Percentiles rank a stretch among this genome's conserved stretches.
These are phyloP conservation scores for Erpetoichthys calabaricus DNA, from an alignment of 2,797 vertebrate species.

Conservation along the genomic window DNA sequence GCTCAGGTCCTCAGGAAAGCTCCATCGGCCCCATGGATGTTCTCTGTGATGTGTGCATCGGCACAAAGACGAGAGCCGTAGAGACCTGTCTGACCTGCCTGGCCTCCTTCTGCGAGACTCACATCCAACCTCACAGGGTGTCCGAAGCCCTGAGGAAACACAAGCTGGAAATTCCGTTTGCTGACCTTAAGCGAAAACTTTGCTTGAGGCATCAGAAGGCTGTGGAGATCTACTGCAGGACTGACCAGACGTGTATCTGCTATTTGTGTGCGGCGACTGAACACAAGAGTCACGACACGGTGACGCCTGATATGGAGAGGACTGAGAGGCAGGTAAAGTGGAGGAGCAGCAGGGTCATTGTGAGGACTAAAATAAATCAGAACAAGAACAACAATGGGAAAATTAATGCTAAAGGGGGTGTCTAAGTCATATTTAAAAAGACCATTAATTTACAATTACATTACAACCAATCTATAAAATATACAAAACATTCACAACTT, in stretches of 20 bases:
- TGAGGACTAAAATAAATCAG: too few species aligned
- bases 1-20: not conserved
- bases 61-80: slow-evolving; percentile 57
- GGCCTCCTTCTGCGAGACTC: slow-evolving; percentile 59
- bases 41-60: slow-evolving; percentile 58
- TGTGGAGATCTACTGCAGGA: slow-evolving; percentile 65
- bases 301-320: slow-evolving; percentile 57
- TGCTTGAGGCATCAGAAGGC: slow-evolving; percentile 57
- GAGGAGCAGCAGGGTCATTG: too few species aligned
- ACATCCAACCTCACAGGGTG: slow-evolving; percentile 61
- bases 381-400: too few species aligned
- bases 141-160: slow-evolving; percentile 60
- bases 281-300: slow-evolving; percentile 57
- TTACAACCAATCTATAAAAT: too few species aligned
- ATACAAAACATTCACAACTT: too few species aligned
- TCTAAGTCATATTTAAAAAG: too few species aligned
- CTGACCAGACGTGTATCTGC: slow-evolving; percentile 63
- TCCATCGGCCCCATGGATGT: slow-evolving; percentile 38
- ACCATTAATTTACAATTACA: too few species aligned
- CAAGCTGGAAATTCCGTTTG: slow-evolving; percentile 56
- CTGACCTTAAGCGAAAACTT: slow-evolving; percentile 57
- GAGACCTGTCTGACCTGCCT: slow-evolving; percentile 64
- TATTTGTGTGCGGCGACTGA: slow-evolving; percentile 62
- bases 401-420: too few species aligned
- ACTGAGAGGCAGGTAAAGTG: slow-evolving; percentile 52